Evolutionary conservation across 2,888 invertebrate genomes (phyloP).

Genomic region (Pterostichus madidus): DNA sequence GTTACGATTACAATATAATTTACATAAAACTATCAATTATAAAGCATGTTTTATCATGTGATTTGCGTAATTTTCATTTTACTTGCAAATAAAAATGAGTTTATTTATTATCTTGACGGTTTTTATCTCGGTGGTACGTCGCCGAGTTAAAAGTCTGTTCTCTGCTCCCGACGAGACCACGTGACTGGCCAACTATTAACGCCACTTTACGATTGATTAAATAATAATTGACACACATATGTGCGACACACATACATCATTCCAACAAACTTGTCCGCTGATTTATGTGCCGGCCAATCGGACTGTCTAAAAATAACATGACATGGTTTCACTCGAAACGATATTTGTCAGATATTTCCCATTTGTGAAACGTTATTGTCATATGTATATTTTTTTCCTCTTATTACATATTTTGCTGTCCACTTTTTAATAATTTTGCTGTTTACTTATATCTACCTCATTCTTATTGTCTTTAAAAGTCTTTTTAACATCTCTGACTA

Average conservation of each 20-base stretch:
- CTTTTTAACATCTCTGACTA: too few species aligned
- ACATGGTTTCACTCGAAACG: constrained; percentile 58
- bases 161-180: constrained; percentile 33
- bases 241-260: constrained; percentile 66
- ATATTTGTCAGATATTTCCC: constrained; percentile 40
- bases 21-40: background rate
- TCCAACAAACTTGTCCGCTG: constrained; percentile 65
- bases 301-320: constrained; percentile 62
- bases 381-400: too few species aligned
- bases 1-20: constrained; percentile 3
- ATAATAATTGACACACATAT: constrained; percentile 67
- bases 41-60: background rate
- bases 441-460: too few species aligned
- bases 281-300: constrained; percentile 60
- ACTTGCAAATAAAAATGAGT: background rate
- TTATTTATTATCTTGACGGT: background rate
- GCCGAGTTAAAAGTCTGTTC: constrained; percentile 14
- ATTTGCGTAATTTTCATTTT: background rate
- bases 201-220: constrained; percentile 67
- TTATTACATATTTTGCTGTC: too few species aligned
- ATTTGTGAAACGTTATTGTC: background rate
- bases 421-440: too few species aligned
- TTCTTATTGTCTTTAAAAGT: too few species aligned
- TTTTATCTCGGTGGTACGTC: constrained; percentile 1
- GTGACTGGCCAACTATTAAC: constrained; percentile 64